phyloP scores from a whole-genome alignment of 2,888 invertebrate genomes.

The Callimorpha dominula region DNA sequence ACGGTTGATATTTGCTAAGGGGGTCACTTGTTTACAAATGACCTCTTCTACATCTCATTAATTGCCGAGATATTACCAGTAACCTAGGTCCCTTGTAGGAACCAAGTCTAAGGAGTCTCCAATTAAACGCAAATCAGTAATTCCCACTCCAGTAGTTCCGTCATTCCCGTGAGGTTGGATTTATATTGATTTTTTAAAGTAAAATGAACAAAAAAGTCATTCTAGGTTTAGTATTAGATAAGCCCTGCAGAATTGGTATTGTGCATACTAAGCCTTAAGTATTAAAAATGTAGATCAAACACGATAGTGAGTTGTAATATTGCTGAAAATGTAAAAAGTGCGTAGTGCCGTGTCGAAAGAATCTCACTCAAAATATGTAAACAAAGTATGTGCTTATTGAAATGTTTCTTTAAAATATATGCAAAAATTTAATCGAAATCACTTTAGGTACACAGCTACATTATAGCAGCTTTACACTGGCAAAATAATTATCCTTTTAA shows the following conservation, averaged over 20 bases:
- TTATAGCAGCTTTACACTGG: not conserved
- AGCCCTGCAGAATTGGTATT: constrained; percentile 1
- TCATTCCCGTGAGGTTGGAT: not conserved
- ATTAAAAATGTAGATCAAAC: constrained; percentile 11
- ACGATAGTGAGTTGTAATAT: constrained; percentile 6
- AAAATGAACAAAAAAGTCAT: not conserved
- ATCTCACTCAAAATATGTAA: constrained; percentile 24
- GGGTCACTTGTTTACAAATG: no score
- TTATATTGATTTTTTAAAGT: not conserved
- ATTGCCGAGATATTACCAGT: no score
- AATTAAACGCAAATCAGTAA: not conserved
- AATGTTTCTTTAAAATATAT: constrained; percentile 14
- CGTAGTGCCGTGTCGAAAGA: not conserved
- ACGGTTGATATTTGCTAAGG: no score
- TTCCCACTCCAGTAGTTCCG: not conserved
- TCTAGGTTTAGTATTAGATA: not conserved
- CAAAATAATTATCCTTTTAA: constrained; percentile 27
- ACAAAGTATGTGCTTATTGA: not conserved
- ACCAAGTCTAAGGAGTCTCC: not conserved
- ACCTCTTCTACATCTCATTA: no score
- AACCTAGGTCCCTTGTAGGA: no score
- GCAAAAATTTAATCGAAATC: not conserved
- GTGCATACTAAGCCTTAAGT: not conserved
- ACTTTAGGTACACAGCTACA: not conserved
- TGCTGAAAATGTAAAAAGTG: constrained; percentile 13